These are phyloP conservation scores for Pleuronectes platessa DNA, from an alignment of 2,113 vertebrate species.

Conservation along the genomic window DNA sequence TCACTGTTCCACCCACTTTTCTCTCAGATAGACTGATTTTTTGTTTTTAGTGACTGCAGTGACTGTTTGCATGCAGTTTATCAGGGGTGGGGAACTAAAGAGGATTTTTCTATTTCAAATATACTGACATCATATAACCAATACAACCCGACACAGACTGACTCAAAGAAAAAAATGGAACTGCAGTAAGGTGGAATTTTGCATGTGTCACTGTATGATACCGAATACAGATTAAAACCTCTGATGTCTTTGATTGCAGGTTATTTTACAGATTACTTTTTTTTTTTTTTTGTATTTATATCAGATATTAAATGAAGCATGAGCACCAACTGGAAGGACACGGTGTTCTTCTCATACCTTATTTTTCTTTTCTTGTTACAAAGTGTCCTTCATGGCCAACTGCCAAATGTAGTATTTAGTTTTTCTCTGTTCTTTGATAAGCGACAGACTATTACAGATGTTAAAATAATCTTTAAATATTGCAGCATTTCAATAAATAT, in stretches of 20 bases:
- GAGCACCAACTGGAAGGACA: neutral
- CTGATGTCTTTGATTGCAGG: conserved; percentile 1
- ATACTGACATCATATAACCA: conserved; percentile 9
- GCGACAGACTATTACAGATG: conserved; percentile 34
- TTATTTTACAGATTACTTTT: neutral
- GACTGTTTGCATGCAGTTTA: conserved; percentile 34
- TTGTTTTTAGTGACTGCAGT: conserved; percentile 40
- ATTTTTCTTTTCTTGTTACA: conserved; percentile 26
- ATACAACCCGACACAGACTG: neutral
- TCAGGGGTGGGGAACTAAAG: neutral
- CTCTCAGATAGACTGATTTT: conserved; percentile 6
- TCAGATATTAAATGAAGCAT: conserved; percentile 16
- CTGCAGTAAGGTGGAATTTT: neutral
- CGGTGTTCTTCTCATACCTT: conserved; percentile 8
- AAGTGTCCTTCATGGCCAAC: conserved; percentile 62
- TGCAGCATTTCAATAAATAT: conserved; percentile 76
- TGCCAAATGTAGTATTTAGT: conserved; percentile 58
- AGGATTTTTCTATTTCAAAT: conserved; percentile 13
- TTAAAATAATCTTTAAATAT: conserved; percentile 36
- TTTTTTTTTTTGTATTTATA: conserved; percentile 11
- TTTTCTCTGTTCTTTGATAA: conserved; percentile 55
- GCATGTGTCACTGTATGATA: conserved; percentile 22
- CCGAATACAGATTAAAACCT: neutral
- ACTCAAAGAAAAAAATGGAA: conserved; percentile 1
- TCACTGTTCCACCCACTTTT: conserved; percentile 36